phyloP scores from a whole-genome alignment of 1,140 invertebrate species.

The Psilanteris sp. region DNA sequence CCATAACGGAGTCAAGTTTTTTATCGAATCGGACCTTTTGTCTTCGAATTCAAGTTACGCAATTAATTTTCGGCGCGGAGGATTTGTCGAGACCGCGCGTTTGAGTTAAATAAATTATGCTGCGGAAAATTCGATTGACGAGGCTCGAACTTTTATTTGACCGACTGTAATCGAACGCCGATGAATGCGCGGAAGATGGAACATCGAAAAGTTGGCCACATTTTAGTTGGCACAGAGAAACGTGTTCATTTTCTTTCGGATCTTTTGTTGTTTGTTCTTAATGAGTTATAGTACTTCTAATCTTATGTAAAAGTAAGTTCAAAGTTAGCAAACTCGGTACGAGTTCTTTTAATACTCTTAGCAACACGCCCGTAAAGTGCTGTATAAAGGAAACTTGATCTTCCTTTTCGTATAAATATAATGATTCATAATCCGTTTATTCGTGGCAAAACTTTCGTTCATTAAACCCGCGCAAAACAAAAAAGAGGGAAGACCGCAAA shows the following conservation, averaged over 20 bases:
- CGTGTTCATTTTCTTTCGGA: conserved; percentile 50
- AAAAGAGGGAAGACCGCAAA: conserved; percentile 1
- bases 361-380: conserved; percentile 46
- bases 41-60: too few relatives aligned
- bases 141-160: not conserved
- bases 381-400: conserved; percentile 60
- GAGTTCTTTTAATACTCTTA: conserved; percentile 62
- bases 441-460: conserved; percentile 47
- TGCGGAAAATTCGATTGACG: not conserved
- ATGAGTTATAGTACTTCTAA: conserved; percentile 64
- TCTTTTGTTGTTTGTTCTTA: conserved; percentile 61
- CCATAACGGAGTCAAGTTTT: too few relatives aligned
- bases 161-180: not conserved
- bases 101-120: too few relatives aligned
- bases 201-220: conserved; percentile 29
- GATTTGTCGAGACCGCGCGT: too few relatives aligned
- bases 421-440: conserved; percentile 58
- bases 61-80: too few relatives aligned
- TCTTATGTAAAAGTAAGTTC: conserved; percentile 62
- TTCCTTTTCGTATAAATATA: conserved; percentile 59
- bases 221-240: conserved; percentile 27
- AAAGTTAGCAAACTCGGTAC: conserved; percentile 50
- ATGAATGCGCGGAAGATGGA: conserved; percentile 25
- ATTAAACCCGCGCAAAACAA: conserved; percentile 24
- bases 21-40: too few relatives aligned